Conservation (phyloP, 92 coral and sea anemone genomes). For the Porites divaricata region DNA sequence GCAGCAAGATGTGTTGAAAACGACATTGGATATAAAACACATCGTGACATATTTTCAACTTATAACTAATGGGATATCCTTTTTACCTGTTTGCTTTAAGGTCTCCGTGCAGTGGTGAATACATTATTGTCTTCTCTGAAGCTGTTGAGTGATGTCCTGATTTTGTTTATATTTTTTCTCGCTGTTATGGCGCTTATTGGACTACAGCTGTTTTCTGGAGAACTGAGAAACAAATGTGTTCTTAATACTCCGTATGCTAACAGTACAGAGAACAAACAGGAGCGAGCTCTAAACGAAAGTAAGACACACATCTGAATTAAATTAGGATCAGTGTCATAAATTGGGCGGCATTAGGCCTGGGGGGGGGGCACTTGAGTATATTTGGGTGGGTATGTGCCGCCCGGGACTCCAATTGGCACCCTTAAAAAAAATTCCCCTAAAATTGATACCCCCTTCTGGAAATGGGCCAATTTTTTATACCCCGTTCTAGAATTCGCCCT, state of each 20-base stretch:
- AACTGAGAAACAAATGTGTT: slow-evolving; percentile 81
- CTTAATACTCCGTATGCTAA: slow-evolving; percentile 18
- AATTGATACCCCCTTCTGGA: too few relatives aligned
- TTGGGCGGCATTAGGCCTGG: neutral
- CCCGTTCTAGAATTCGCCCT: too few relatives aligned
- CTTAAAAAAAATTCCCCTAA: too few relatives aligned
- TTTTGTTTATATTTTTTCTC: slow-evolving; percentile 76
- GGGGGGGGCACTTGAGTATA: too few relatives aligned
- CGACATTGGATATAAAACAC: neutral
- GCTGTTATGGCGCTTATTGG: slow-evolving; percentile 90
- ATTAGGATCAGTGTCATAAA: neutral
- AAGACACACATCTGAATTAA: neutral
- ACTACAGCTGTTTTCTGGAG: slow-evolving; percentile 80
- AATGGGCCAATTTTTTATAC: too few relatives aligned
- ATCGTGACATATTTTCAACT: neutral
- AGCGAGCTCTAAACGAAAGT: slow-evolving; percentile 30
- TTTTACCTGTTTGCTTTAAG: slow-evolving; percentile 1
- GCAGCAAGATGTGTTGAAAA: too few relatives aligned
- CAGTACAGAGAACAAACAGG: neutral
- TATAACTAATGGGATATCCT: too few relatives aligned
- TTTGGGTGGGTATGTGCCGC: too few relatives aligned
- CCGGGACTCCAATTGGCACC: too few relatives aligned
- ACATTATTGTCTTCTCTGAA: slow-evolving; percentile 78
- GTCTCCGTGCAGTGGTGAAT: slow-evolving; percentile 86
- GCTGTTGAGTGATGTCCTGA: slow-evolving; percentile 82